Evolutionary conservation across 2,888 invertebrate species (phyloP).

Genomic region (Drosophila cognata): DNA sequence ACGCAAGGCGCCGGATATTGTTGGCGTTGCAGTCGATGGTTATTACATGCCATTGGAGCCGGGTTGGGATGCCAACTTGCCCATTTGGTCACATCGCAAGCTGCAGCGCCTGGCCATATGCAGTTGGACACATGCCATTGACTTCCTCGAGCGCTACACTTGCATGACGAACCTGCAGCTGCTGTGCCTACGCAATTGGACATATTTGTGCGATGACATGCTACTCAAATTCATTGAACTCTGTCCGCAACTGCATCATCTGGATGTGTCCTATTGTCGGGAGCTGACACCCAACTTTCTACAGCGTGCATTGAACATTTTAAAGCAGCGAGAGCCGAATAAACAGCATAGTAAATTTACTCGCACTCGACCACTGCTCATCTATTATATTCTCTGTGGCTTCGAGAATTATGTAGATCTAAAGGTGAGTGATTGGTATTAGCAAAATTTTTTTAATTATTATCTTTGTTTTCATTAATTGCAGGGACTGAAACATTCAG

Average conservation of each 20-base stretch:
- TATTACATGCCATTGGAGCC: conserved; percentile 73
- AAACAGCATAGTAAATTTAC: conserved; percentile 48
- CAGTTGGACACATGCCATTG: conserved; percentile 68
- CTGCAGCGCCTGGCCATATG: conserved; percentile 76
- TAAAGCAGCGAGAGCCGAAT: conserved; percentile 52
- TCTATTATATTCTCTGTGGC: conserved; percentile 74
- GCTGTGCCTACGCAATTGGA: conserved; percentile 73
- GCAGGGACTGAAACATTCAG: conserved; percentile 65
- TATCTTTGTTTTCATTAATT: conserved; percentile 14
- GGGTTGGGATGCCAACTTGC: conserved; percentile 65
- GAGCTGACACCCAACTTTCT: conserved; percentile 67
- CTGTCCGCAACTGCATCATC: conserved; percentile 71
- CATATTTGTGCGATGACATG: conserved; percentile 61
- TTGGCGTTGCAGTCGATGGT: conserved; percentile 76
- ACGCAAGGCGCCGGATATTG: conserved; percentile 60
- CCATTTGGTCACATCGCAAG: conserved; percentile 61
- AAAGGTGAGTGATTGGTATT: conserved; percentile 39
- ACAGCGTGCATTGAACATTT: conserved; percentile 54
- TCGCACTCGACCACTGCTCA: conserved; percentile 47
- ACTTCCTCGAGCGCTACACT: conserved; percentile 65
- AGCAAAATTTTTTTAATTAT: not conserved
- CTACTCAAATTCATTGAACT: conserved; percentile 66
- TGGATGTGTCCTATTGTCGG: conserved; percentile 78
- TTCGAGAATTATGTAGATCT: conserved; percentile 73
- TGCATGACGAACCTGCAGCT: conserved; percentile 68